These are phyloP conservation scores for Thysanoteuthis rhombus DNA, from an alignment of 2,888 invertebrate genomes.

Conservation along the genomic window DNA sequence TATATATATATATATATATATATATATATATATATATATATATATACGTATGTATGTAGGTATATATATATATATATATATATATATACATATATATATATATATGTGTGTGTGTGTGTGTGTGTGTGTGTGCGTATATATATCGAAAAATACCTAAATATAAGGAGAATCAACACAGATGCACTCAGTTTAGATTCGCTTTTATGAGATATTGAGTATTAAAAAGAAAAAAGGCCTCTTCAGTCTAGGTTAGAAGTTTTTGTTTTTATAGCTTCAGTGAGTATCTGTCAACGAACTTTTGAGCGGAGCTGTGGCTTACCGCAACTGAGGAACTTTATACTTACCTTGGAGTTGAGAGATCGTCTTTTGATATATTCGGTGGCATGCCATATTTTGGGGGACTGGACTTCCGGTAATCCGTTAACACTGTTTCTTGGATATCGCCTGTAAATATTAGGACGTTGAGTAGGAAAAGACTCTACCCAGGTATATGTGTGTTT, in stretches of 20 bases:
- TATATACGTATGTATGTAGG: not conserved
- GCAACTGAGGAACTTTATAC: not conserved
- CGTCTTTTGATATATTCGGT: constrained; percentile 26
- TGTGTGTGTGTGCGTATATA: constrained; percentile 31
- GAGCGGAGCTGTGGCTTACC: not conserved
- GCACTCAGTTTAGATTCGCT: not conserved
- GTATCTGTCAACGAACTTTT: not conserved
- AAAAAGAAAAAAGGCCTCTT: not conserved
- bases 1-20: not conserved
- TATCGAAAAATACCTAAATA: not conserved
- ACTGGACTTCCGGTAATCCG: constrained; percentile 27
- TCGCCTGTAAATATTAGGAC: not conserved
- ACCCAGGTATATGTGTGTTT: too few relatives aligned
- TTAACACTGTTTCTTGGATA: constrained; percentile 23
- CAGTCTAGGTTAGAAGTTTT: not conserved
- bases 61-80: not conserved
- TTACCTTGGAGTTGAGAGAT: constrained; percentile 31
- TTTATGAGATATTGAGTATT: not conserved
- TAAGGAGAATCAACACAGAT: not conserved
- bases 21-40: not conserved
- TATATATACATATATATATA: too few relatives aligned
- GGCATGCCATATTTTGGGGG: constrained; percentile 25
- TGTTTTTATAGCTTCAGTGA: not conserved
- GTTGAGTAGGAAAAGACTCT: not conserved
- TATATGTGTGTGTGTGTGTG: too few relatives aligned